Conservation (phyloP, 2,888 invertebrate species). For the Polietes domitor region DNA sequence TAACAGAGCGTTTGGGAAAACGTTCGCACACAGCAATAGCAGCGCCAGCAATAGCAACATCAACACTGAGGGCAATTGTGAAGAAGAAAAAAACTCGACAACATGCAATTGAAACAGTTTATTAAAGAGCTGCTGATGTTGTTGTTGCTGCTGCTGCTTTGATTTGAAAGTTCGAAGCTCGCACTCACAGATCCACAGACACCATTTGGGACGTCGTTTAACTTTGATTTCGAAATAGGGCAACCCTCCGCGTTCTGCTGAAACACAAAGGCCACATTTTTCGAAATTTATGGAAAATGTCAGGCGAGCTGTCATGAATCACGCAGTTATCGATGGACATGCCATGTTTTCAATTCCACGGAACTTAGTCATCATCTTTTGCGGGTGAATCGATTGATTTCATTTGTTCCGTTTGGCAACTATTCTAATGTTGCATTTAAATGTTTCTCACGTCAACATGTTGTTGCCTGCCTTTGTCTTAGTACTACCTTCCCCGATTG, state of each 20-base stretch:
- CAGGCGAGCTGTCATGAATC: slow-evolving; percentile 48
- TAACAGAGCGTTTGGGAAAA: slow-evolving; percentile 50
- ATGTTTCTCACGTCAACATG: not conserved
- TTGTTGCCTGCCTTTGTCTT: not conserved
- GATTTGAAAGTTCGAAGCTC: slow-evolving; percentile 39
- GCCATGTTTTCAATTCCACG: not conserved
- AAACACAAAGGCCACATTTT: slow-evolving; percentile 8
- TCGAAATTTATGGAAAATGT: slow-evolving; percentile 57
- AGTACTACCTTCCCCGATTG: too few species aligned
- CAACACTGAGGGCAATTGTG: slow-evolving; percentile 44
- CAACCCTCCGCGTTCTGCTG: slow-evolving; percentile 8
- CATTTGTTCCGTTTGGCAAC: not conserved
- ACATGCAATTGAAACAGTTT: slow-evolving; percentile 67
- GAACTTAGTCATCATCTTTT: not conserved
- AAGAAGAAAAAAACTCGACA: slow-evolving; percentile 40
- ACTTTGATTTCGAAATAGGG: slow-evolving; percentile 51
- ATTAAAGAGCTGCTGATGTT: slow-evolving; percentile 59
- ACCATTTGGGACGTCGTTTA: slow-evolving; percentile 4
- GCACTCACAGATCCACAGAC: not conserved
- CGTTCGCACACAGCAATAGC: slow-evolving; percentile 17
- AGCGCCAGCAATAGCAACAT: not conserved
- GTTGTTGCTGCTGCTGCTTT: slow-evolving; percentile 51
- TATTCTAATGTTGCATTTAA: slow-evolving; percentile 15
- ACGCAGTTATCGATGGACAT: not conserved
- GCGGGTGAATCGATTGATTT: not conserved